Conservation (phyloP, 2,113 vertebrate genomes). For the Thalassarche chlororhynchos region DNA sequence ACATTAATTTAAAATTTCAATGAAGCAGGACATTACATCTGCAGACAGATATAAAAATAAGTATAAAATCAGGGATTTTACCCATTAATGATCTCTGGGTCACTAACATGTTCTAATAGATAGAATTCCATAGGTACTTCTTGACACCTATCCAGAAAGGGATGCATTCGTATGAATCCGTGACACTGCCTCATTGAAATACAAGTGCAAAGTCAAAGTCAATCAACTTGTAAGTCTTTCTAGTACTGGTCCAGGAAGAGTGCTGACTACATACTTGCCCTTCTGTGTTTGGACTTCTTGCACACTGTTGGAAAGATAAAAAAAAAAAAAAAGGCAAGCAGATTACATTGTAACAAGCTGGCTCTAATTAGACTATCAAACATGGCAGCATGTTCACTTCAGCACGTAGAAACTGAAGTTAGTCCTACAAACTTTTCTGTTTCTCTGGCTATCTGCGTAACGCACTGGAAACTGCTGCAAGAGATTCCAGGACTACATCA, state of each 20-base stretch:
- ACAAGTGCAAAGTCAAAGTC: not conserved
- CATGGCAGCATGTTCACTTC: fast-evolving
- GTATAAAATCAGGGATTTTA: not conserved
- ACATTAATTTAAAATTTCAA: not conserved
- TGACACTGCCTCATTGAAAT: not conserved
- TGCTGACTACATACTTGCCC: fast-evolving
- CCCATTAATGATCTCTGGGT: not conserved
- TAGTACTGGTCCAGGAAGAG: not conserved
- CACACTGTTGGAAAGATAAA: not conserved
- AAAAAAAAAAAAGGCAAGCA: not conserved
- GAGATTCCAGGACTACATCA: not conserved
- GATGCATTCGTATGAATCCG: fast-evolving
- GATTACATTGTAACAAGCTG: not conserved
- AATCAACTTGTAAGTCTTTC: not conserved
- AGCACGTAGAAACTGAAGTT: not conserved
- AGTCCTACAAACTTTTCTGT: not conserved
- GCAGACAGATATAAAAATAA: not conserved
- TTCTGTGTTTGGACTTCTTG: not conserved
- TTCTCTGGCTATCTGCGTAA: not conserved
- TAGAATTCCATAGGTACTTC: not conserved
- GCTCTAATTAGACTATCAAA: not conserved
- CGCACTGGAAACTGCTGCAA: fast-evolving
- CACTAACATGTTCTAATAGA: not conserved
- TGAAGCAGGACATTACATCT: not conserved
- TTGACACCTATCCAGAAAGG: not conserved